Evolutionary conservation across 2,797 vertebrate genomes (phyloP), one percentile per base, ranked within the genome.

Genomic region (Sebastes nivosus): DNA sequence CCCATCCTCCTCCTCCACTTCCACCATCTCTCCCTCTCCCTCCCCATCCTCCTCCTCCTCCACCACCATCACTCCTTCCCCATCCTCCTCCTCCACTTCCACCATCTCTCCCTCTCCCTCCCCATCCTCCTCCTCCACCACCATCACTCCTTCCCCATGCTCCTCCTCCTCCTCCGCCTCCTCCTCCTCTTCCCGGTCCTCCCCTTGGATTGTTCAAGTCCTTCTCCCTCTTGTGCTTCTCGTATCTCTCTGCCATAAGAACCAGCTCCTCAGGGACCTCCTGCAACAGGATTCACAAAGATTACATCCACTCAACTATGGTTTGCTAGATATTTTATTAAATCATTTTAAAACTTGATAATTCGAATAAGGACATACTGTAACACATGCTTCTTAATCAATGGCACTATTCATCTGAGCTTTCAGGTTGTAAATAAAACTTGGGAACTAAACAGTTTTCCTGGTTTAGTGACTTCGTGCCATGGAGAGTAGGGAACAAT

Each of bases 161-260:
- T 24, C 78, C 66, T 84, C 78, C 83, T 32, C 30, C 30, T 9
- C 2, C 85, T 27, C 88, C 30, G 25, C 88, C 60, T 29, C 75
- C 57, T 27, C 65, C 89, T 69, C 75, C 57, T 27, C 65, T 88
- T 69, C 68, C 61, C 2, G 4, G 16, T 72, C 76, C 80, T 64
- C 75, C 87, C 13, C 67, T 78, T 59, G 84, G 84, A 75, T 38
- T 22, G 6, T 0, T 16, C 75, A 87, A 22, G 32, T 89, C 93
- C 93, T 74, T 94, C 92, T 91, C 87, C 57, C 89, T 87, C 89
- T 96, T 96, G 90, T 96, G 94, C 68, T 97, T 96, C 66, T 97
- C 96, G 8, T 97, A 99, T 81, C 97, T 95, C 77, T 97, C 96
- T 36, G 98, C 97, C 98, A 99, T 99, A 5, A 94, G 87, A 38